Evolutionary conservation across 1,140 invertebrate genomes (phyloP), one percentile per base, ranked within the genome.

Genomic region (Euura saliciscinereae): DNA sequence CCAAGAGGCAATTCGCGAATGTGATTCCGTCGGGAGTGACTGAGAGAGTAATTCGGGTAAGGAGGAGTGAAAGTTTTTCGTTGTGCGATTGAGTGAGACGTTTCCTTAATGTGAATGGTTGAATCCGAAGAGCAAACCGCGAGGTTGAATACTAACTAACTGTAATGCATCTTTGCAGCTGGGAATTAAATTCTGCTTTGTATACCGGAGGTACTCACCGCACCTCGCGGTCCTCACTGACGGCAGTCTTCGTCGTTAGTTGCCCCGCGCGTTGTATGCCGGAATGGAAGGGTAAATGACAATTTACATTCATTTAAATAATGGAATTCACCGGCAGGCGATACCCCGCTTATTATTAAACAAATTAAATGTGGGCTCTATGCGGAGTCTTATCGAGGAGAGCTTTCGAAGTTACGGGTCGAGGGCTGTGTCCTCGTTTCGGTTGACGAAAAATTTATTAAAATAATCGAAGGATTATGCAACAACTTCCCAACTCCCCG

Each of bases 221-320:
- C 51, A n/a, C 51, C 51, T 59, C 51, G 10, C 13, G 8, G 51
- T 6, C 51, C 8, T 11, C 8, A 2, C 8, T 8, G 51, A 59
- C 51, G 51, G 10, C 51, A n/a, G 51, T 11, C 51, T 8, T n/a
- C 51, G 6, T n/a, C 51, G 51, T 59, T 59, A n/a, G 51, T 59
- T n/a, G 13, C 51, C 51, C 51, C 46, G 1, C 46, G 7, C 46
- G 7, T 2, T n/a, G 8, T n/a, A 11, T 59, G 13, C 51, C 51
- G 51, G 8, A 59, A 28, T 28, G 46, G 51, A 59, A 59, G 51
- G 51, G 51, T 59, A n/a, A 59, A 59, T 59, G 13, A n/a, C 51
- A 59, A 59, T 59, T 59, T 59, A 59, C 51, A 59, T 59, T 59
- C 10, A 59, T 59, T 59, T 59, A 59, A 59, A 59, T 59, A 59